These are phyloP conservation scores for Rousettus leschenaultii DNA, from an alignment of 2,113 vertebrate genomes.

Conservation along the genomic window DNA sequence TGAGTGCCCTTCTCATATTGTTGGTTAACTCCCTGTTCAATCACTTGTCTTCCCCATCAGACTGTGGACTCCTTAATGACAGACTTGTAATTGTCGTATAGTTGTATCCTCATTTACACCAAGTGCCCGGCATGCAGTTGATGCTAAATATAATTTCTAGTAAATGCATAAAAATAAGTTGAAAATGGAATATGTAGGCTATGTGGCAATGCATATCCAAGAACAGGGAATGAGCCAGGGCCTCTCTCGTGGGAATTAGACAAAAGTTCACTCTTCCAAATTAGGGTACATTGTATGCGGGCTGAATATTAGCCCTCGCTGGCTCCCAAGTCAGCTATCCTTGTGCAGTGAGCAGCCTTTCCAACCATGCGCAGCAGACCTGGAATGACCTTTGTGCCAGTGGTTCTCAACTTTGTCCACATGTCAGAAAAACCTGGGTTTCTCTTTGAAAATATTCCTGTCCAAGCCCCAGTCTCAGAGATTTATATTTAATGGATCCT, in stretches of 20 bases:
- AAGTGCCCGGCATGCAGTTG: background rate
- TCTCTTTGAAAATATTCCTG: background rate
- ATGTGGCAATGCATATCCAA: background rate
- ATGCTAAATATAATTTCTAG: background rate
- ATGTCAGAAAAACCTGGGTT: background rate
- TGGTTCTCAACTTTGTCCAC: background rate
- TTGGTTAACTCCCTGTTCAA: background rate
- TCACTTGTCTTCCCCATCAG: background rate
- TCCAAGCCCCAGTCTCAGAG: background rate
- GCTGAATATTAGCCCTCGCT: background rate
- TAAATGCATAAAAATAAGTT: background rate
- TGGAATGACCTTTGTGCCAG: background rate
- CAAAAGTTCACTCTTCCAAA: background rate
- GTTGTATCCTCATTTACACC: background rate
- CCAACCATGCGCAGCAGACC: background rate
- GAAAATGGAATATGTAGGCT: background rate
- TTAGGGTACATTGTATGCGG: background rate
- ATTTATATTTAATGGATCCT: background rate
- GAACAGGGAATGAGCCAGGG: background rate
- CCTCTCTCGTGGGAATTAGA: background rate
- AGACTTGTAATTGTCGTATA: background rate
- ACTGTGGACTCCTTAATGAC: background rate
- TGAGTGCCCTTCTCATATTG: background rate
- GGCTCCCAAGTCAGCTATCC: background rate
- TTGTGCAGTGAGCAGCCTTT: background rate